Base-by-base conservation (phyloP, 2,888 invertebrate species). In the Lasioglossum marginatum region DNA sequence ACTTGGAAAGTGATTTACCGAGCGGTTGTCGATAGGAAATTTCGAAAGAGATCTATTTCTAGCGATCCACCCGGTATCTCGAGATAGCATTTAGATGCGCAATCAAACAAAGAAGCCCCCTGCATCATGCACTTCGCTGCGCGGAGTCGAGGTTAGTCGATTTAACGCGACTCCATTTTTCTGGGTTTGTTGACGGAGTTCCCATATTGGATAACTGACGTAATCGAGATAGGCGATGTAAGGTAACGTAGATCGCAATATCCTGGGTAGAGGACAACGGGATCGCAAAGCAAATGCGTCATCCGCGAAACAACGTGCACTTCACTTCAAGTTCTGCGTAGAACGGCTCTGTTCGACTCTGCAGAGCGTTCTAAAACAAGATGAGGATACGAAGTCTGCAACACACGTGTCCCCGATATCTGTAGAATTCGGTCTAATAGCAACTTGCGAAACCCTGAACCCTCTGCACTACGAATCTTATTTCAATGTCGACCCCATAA, bases 221-320 rank as follows among this genome's bases (percentile, higher is more conserved):
- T 79, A 89, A 88, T 34, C 79, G 75, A 83, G 87, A 90, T 88
- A 86, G 87, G 75, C 76, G 57, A 66, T 80, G 81, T 52, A 82
- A 85, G 85, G 48, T 84, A 92, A 92, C 87, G 85, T 83, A 88
- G 91, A 92, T 87, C 88, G 87, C 88, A 89, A 92, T 93, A 92
- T 91, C 93, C 92, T 93, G 93, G 92, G 93, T 93, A 93, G 92
- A 94, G 93, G 90, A 93, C 92, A 91, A 89, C 91, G 84, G 85
- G 92, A 92, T 93, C 72, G 70, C 57, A 37, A 45, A 78, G 37
- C 8, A 23, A 19, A 68, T 82, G 77, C 82, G 86, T 86, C 87
- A 86, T 72, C 79, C 37, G 23, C 52, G 31, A 48, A 70, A 27
- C 70, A 70, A 14, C 45, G 72, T 57, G 45, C 57, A 70, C 37